A percentile compares a stretch with the other conserved stretches of the same genome.
Conservation (phyloP, 2,888 invertebrate species). For the Thera obeliscata region DNA sequence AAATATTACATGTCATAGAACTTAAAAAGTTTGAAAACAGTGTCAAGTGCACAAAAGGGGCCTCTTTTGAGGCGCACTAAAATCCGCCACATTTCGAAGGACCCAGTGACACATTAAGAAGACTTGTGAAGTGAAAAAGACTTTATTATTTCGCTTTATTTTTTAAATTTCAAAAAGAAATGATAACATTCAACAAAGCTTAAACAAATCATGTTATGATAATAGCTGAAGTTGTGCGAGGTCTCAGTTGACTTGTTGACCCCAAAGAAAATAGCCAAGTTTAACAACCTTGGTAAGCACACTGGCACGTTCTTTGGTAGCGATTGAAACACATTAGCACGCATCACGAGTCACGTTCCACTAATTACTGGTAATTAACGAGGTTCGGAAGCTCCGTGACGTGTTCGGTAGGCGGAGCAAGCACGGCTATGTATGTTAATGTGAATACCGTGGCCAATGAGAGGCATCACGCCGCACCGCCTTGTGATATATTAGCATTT, state of each 20-base stretch:
- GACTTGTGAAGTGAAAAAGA: no score
- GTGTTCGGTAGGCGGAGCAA: conserved; percentile 73
- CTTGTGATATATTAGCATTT: conserved; percentile 84
- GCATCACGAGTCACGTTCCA: conserved; percentile 69
- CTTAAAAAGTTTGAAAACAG: no score
- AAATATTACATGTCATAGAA: no score
- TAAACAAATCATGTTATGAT: not conserved
- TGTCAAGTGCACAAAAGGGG: no score
- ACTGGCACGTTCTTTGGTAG: conserved; percentile 42
- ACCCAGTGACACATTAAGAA: no score
- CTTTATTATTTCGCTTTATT: no score
- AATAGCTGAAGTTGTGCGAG: not conserved
- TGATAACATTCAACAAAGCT: no score
- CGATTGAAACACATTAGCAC: conserved; percentile 50
- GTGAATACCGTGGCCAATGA: conserved; percentile 78
- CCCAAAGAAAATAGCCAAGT: conserved; percentile 14
- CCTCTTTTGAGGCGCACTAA: no score
- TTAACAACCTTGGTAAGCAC: conserved; percentile 28
- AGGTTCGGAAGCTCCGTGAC: conserved; percentile 74
- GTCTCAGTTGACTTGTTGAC: conserved; percentile 20
- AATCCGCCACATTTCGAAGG: no score
- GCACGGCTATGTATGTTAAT: conserved; percentile 77
- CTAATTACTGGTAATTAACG: conserved; percentile 80
- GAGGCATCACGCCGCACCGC: conserved; percentile 73
- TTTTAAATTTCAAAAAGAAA: no score